Evolutionary conservation across 2,888 invertebrate genomes (phyloP).

Genomic region (Synanthedon tipuliformis): DNA sequence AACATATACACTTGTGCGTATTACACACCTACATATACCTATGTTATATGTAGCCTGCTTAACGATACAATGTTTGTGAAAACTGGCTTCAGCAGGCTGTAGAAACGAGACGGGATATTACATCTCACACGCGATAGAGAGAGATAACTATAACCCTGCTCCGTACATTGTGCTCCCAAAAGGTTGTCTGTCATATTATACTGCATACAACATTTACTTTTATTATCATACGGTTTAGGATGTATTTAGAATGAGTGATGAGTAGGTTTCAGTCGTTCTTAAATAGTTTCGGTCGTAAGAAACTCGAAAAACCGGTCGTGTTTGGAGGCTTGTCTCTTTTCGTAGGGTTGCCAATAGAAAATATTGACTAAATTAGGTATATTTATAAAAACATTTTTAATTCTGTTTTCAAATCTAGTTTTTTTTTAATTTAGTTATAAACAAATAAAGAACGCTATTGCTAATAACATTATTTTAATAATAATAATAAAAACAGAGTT

Average conservation of each 20-base stretch:
- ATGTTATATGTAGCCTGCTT: constrained; percentile 6
- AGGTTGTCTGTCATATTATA: neutral
- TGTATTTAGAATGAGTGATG: constrained; percentile 6
- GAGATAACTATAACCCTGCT: neutral
- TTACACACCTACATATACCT: too few relatives aligned
- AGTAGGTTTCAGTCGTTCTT: constrained; percentile 7
- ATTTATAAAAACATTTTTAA: too few relatives aligned
- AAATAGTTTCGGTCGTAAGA: constrained; percentile 15
- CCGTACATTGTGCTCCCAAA: neutral
- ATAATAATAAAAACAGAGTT: too few relatives aligned
- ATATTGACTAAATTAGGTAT: too few relatives aligned
- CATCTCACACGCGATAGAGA: neutral
- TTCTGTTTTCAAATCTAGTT: too few relatives aligned
- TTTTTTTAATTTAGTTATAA: too few relatives aligned
- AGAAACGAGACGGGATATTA: constrained; percentile 21
- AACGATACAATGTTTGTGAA: constrained; percentile 29
- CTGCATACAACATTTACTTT: constrained; percentile 6
- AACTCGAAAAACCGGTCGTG: constrained; percentile 43
- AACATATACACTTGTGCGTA: neutral
- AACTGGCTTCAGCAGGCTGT: constrained; percentile 37
- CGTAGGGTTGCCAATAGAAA: constrained; percentile 32
- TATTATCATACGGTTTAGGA: constrained; percentile 4
- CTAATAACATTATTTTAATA: too few relatives aligned
- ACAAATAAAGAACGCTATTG: too few relatives aligned
- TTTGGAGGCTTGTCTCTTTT: constrained; percentile 42